phyloP scores from a whole-genome alignment of 2,113 vertebrate species.

The Forbesichthys agassizii region DNA sequence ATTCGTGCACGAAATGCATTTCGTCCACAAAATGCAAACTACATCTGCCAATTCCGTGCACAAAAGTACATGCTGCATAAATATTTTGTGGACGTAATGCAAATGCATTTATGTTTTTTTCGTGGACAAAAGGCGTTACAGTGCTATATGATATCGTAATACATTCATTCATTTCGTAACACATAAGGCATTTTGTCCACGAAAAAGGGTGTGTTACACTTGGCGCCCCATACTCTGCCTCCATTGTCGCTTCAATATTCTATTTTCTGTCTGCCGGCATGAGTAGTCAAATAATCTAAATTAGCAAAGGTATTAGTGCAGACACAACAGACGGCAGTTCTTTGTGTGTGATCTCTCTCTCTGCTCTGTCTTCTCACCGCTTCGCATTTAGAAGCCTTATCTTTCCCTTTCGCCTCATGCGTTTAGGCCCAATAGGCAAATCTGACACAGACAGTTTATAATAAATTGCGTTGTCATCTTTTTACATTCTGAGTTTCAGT shows the following conservation, averaged over 20 bases:
- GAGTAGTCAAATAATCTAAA: slow-evolving; percentile 51
- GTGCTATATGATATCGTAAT: too few relatives aligned
- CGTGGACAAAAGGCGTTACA: too few relatives aligned
- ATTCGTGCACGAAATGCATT: too few relatives aligned
- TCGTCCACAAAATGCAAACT: too few relatives aligned
- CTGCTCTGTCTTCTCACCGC: slow-evolving; percentile 19
- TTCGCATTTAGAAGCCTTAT: slow-evolving; percentile 43
- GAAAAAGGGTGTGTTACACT: too few relatives aligned
- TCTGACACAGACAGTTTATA: slow-evolving; percentile 50
- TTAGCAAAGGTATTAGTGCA: slow-evolving; percentile 51
- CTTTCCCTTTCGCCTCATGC: slow-evolving; percentile 23
- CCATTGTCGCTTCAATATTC: slow-evolving; percentile 33
- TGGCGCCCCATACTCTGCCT: too few relatives aligned
- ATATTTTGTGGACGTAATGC: too few relatives aligned
- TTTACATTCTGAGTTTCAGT: slow-evolving; percentile 45
- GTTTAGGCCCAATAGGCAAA: slow-evolving; percentile 54
- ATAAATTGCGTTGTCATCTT: slow-evolving; percentile 63
- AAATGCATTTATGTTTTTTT: too few relatives aligned
- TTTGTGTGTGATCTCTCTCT: slow-evolving; percentile 50
- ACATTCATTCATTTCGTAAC: too few relatives aligned
- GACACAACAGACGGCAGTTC: slow-evolving; percentile 31
- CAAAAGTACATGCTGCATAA: too few relatives aligned
- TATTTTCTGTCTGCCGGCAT: slow-evolving; percentile 28
- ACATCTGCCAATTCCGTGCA: too few relatives aligned
- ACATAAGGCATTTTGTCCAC: too few relatives aligned